phyloP scores from a whole-genome alignment of 2,888 invertebrate species.

The Perizoma affinitatum region DNA sequence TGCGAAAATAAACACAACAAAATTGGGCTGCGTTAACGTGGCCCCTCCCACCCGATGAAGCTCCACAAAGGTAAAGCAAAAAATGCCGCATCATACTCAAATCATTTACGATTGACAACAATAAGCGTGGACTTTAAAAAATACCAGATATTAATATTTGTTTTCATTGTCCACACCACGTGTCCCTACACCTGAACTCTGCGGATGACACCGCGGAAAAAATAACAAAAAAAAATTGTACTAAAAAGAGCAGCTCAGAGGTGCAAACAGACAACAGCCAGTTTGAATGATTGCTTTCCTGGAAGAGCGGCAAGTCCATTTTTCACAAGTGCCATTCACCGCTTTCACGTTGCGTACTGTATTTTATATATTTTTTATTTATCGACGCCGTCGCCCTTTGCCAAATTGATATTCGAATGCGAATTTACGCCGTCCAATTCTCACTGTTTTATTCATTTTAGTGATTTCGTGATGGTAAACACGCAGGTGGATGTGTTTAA shows the following conservation, averaged over 20 bases:
- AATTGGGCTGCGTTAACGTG: slow-evolving; percentile 63
- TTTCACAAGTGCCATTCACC: slow-evolving; percentile 84
- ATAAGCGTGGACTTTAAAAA: slow-evolving; percentile 82
- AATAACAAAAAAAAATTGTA: slow-evolving; percentile 69
- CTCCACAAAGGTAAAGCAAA: slow-evolving; percentile 61
- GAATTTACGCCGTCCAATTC: slow-evolving; percentile 76
- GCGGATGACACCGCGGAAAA: slow-evolving; percentile 79
- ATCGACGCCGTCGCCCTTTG: slow-evolving; percentile 63
- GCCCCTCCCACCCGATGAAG: slow-evolving; percentile 69
- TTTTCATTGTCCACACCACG: slow-evolving; percentile 81
- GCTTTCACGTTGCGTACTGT: slow-evolving; percentile 80
- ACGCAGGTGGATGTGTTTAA: slow-evolving; percentile 82
- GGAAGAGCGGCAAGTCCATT: slow-evolving; percentile 84
- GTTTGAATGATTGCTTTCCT: slow-evolving; percentile 84
- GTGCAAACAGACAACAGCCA: slow-evolving; percentile 82
- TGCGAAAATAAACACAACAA: slow-evolving; percentile 76
- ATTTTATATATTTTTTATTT: slow-evolving; percentile 80
- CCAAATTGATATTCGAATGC: slow-evolving; percentile 82
- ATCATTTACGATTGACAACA: slow-evolving; percentile 84
- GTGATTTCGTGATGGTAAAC: slow-evolving; percentile 80
- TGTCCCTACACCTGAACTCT: slow-evolving; percentile 82
- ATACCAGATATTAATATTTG: slow-evolving; percentile 83
- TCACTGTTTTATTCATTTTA: slow-evolving; percentile 83
- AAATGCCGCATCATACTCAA: slow-evolving; percentile 79
- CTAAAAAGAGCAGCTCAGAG: slow-evolving; percentile 76